Percentiles rank a stretch among this genome's conserved stretches.
phyloP scores from a whole-genome alignment of 2,797 vertebrate genomes.

The Gobionotothen gibberifrons region DNA sequence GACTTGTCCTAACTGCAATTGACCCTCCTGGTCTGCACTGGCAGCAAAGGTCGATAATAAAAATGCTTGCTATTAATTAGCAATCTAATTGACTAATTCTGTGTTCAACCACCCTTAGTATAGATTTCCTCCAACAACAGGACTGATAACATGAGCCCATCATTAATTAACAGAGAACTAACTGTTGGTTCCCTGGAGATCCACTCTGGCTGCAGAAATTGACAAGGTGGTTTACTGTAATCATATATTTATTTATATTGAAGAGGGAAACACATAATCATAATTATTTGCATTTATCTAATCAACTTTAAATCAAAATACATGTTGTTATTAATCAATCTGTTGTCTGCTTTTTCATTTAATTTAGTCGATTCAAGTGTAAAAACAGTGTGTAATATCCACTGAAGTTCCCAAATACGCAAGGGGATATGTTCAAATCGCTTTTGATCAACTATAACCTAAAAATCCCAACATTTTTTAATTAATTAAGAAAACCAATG shows the following conservation, averaged over 20 bases:
- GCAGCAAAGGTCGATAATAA: slow-evolving; percentile 63
- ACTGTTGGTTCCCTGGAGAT: slow-evolving; percentile 43
- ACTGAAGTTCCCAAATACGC: neutral
- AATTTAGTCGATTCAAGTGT: neutral
- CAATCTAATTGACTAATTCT: slow-evolving; percentile 75
- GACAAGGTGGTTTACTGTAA: slow-evolving; percentile 20
- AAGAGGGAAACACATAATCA: neutral
- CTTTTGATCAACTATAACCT: neutral
- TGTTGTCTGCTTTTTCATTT: too few species aligned
- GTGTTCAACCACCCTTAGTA: slow-evolving; percentile 70
- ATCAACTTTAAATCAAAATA: neutral
- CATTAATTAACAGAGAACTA: slow-evolving; percentile 64
- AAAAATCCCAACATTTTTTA: too few species aligned
- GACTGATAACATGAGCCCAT: slow-evolving; percentile 63
- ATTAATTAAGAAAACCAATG: too few species aligned
- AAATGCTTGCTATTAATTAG: slow-evolving; percentile 71
- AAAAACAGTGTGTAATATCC: neutral
- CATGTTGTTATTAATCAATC: neutral
- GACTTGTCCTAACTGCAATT: slow-evolving; percentile 52
- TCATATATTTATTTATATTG: neutral
- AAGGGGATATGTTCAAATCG: neutral
- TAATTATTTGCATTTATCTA: neutral
- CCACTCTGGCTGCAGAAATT: slow-evolving; percentile 29
- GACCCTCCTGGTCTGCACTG: slow-evolving; percentile 35
- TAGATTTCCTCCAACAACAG: slow-evolving; percentile 65